A percentile compares a stretch with the other conserved stretches of the same genome.
Conservation (phyloP, 2,797 vertebrate genomes). For the Rhinatrema bivittatum region DNA sequence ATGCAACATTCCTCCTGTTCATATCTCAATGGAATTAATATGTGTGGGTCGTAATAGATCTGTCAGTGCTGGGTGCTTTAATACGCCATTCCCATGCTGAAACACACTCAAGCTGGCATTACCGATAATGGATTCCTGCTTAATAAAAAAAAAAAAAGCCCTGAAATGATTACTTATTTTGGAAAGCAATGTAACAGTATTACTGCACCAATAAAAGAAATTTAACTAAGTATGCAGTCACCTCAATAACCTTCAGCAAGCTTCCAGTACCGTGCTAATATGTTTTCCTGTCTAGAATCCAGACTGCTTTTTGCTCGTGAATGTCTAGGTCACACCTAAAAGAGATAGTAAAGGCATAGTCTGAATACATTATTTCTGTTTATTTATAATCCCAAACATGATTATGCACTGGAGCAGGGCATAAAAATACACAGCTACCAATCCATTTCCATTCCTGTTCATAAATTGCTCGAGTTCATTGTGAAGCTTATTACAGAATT, state of each 20-base stretch:
- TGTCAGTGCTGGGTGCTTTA: not conserved
- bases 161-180: not conserved
- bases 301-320: too few relatives aligned
- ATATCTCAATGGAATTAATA: conserved; percentile 14
- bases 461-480: too few relatives aligned
- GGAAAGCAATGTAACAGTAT: not conserved
- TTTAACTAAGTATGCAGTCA: not conserved
- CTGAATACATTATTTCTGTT: too few relatives aligned
- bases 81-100: not conserved
- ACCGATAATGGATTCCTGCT: not conserved
- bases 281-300: too few relatives aligned
- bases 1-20: conserved; percentile 1
- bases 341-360: too few relatives aligned
- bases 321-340: too few relatives aligned
- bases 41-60: conserved; percentile 1
- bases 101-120: conserved; percentile 1
- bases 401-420: too few relatives aligned
- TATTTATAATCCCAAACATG: too few relatives aligned
- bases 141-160: conserved; percentile 12
- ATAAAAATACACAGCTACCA: too few relatives aligned
- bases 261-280: too few relatives aligned
- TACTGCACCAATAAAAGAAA: not conserved
- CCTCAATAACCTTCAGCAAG: not conserved
- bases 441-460: too few relatives aligned
- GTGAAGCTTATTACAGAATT: too few relatives aligned